Percentiles rank a stretch among this genome's conserved stretches.
These are phyloP conservation scores for Diloba caeruleocephala DNA, from an alignment of 2,888 invertebrate genomes.

Conservation along the genomic window DNA sequence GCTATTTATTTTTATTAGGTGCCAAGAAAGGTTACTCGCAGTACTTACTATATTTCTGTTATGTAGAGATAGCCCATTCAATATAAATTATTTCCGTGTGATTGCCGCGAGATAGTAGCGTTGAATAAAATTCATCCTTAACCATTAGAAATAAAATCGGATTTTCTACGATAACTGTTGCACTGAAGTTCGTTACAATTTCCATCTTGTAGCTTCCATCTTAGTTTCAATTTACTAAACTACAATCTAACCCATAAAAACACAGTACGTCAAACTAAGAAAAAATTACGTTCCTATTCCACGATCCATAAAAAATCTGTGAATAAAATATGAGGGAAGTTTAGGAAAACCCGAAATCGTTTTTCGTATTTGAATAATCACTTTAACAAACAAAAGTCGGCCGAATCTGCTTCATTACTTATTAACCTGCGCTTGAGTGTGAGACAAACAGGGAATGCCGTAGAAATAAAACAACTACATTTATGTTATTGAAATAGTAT, in stretches of 20 bases:
- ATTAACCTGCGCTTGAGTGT: slow-evolving; percentile 82
- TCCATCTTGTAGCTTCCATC: slow-evolving; percentile 26
- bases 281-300: slow-evolving; percentile 80
- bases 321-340: slow-evolving; percentile 88
- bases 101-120: slow-evolving; percentile 43
- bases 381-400: slow-evolving; percentile 87
- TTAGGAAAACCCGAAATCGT: slow-evolving; percentile 86
- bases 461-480: slow-evolving; percentile 38
- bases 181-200: slow-evolving; percentile 23
- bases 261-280: slow-evolving; percentile 68
- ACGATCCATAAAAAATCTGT: slow-evolving; percentile 84
- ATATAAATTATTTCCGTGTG: slow-evolving; percentile 56
- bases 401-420: slow-evolving; percentile 86
- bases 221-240: slow-evolving; percentile 44
- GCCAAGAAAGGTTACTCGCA: slow-evolving; percentile 49
- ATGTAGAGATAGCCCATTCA: slow-evolving; percentile 53
- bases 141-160: slow-evolving; percentile 36
- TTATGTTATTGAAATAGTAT: slow-evolving; percentile 52
- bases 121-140: slow-evolving; percentile 35
- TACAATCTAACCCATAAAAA: slow-evolving; percentile 51
- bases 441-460: slow-evolving; percentile 69
- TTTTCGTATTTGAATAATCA: slow-evolving; percentile 89
- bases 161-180: slow-evolving; percentile 20
- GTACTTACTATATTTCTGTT: slow-evolving; percentile 55
- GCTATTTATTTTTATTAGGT: slow-evolving; percentile 58